These are phyloP conservation scores for Corynorhinus townsendii DNA, from an alignment of 2,113 vertebrate species.

Conservation along the genomic window DNA sequence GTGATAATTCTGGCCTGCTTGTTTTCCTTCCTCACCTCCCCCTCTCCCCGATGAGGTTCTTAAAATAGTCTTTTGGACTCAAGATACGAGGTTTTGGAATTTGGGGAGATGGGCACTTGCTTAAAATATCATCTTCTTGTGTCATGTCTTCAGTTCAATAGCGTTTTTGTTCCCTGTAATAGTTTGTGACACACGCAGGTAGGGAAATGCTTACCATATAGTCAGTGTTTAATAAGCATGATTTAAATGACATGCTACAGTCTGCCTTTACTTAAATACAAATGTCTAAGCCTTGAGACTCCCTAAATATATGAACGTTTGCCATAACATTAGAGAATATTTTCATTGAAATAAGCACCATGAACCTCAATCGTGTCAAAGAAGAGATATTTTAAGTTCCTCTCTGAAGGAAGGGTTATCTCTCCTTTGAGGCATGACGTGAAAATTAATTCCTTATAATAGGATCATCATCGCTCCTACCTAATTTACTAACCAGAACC, in stretches of 20 bases:
- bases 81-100: not conserved
- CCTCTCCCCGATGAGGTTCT: too few relatives aligned
- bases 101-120: not conserved
- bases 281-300: not conserved
- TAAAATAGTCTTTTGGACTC: not conserved
- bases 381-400: not conserved
- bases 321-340: not conserved
- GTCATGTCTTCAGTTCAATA: not conserved
- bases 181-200: not conserved
- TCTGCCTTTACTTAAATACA: not conserved
- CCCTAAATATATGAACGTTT: not conserved
- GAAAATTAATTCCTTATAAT: slow-evolving; percentile 38
- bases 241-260: not conserved
- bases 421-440: slow-evolving; percentile 14
- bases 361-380: not conserved
- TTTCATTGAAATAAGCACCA: not conserved
- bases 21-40: not conserved
- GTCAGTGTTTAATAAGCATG: not conserved
- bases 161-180: not conserved
- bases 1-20: not conserved
- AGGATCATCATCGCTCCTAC: not conserved
- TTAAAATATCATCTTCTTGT: not conserved
- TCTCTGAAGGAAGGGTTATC: not conserved
- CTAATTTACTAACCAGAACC: slow-evolving; percentile 23
- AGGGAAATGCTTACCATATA: not conserved